phyloP scores from a whole-genome alignment of 2,797 vertebrate genomes.

The Hippoglossus hippoglossus region DNA sequence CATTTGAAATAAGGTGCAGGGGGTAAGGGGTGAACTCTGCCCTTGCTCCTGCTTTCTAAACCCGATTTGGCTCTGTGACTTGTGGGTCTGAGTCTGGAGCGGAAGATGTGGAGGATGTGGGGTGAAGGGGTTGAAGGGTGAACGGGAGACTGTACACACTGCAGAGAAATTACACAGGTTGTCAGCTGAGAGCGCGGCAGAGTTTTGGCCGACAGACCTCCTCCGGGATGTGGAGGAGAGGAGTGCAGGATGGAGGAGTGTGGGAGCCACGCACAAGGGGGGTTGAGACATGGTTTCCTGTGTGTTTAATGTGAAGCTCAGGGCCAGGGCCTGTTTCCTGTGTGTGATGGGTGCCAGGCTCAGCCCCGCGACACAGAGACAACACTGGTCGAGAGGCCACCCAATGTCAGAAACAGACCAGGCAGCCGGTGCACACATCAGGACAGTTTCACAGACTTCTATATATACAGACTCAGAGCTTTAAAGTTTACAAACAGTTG shows the following conservation, averaged over 20 bases:
- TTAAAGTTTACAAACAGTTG: conserved; percentile 57
- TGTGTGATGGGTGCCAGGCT: conserved; percentile 84
- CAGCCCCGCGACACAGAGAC: conserved; percentile 58
- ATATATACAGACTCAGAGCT: conserved; percentile 54
- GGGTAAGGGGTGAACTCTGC: conserved; percentile 5
- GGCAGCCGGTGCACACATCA: conserved; percentile 65
- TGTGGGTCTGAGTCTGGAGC: conserved; percentile 16
- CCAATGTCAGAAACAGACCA: conserved; percentile 54
- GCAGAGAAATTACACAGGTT: conserved; percentile 61
- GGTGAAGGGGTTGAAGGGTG: conserved; percentile 9
- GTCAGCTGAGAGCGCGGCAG: conserved; percentile 68
- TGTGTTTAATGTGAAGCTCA: conserved; percentile 80
- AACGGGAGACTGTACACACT: conserved; percentile 42
- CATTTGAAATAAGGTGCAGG: background rate
- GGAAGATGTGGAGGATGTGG: conserved; percentile 28
- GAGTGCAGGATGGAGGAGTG: conserved; percentile 63
- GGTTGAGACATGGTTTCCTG: conserved; percentile 78
- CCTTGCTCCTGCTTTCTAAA: conserved; percentile 11
- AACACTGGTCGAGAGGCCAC: conserved; percentile 41
- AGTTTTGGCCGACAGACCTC: conserved; percentile 46
- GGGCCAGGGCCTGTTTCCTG: conserved; percentile 81
- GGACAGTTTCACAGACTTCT: conserved; percentile 55
- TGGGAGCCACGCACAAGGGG: conserved; percentile 40
- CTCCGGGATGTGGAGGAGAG: conserved; percentile 55
- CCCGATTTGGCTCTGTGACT: conserved; percentile 18